Evolutionary conservation across 1,140 invertebrate species (phyloP), one percentile per base, ranked within the genome.

Genomic region (Gonatopus flavifemur): DNA sequence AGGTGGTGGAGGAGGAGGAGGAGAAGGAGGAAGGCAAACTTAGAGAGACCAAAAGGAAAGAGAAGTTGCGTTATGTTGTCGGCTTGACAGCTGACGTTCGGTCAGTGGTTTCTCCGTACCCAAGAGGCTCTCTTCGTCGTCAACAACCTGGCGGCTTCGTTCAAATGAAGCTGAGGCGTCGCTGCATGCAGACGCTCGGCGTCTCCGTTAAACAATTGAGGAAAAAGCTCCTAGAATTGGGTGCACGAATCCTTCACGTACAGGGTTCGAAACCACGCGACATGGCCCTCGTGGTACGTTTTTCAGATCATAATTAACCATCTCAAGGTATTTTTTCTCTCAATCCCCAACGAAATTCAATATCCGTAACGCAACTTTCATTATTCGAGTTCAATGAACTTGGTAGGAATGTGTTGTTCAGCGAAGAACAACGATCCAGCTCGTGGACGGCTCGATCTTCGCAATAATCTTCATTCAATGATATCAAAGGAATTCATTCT

Each of bases 151-250:
- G 69, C 63, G 48, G 37, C 47, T 54, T 62, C 65, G 67, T 70
- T 74, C 72, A 72, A 75, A 75, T 75, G 72, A 75, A 75, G 72
- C 69, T 75, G 64, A 66, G 70, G 67, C 72, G 71, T 70, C 72
- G 70, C 69, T 74, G 72, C 66, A 74, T 75, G 63, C 72, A 75
- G 72, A 75, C 72, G 72, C 72, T 75, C 67, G 71, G 72, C 71
- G 72, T 75, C 72, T 75, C 71, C 48, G 70, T 75, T 40, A 74
- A 75, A 66, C 71, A 74, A 64, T 65, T 75, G 58, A 65, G 71
- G 62, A 73, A 68, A 59, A 75, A 75, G 67, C 64, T 75, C 42
- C 59, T 75, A 50, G 72, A 75, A 52, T 64, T 74, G 56, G 68
- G 69, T 40, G 66, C 71, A 54, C 64, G 72, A 54, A 69, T 75